Evolutionary conservation across 2,888 invertebrate species (phyloP).

Genomic region (Torymus aiolomorphi): DNA sequence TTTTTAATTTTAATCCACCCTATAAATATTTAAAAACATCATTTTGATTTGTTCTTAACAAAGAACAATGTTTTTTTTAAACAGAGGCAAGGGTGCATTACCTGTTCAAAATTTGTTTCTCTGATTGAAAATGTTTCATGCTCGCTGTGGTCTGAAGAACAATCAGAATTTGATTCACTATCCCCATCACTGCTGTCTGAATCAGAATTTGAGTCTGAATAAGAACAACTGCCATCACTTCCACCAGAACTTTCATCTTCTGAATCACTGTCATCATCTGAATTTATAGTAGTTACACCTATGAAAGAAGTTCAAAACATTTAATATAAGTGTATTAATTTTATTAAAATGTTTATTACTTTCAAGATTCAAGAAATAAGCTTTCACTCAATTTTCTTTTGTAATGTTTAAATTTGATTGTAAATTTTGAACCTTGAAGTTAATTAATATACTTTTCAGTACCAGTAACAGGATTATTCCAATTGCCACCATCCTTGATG

Average conservation of each 20-base stretch:
- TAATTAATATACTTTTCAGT: conserved; percentile 23
- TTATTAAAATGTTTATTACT: neutral
- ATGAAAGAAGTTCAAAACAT: neutral
- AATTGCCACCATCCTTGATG: conserved; percentile 78
- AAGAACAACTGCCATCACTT: conserved; percentile 74
- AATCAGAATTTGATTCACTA: conserved; percentile 76
- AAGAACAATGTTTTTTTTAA: too few species aligned
- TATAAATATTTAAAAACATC: conserved; percentile 59
- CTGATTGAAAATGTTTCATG: conserved; percentile 76
- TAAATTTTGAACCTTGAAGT: neutral
- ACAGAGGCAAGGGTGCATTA: conserved; percentile 57
- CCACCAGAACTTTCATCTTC: conserved; percentile 75
- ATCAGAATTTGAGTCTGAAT: conserved; percentile 74
- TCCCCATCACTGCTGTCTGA: conserved; percentile 73
- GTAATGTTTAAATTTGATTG: neutral
- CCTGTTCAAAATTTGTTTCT: conserved; percentile 77
- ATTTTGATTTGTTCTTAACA: too few species aligned
- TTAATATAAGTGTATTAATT: neutral
- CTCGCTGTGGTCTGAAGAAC: conserved; percentile 76
- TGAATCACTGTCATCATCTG: conserved; percentile 74
- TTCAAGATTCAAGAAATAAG: neutral
- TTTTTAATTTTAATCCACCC: conserved; percentile 77
- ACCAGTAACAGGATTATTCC: conserved; percentile 71
- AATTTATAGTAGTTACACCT: conserved; percentile 55
- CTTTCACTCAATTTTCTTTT: neutral